Base-by-base conservation (phyloP, 1,140 invertebrate species). In the Eupeodes corollae region DNA sequence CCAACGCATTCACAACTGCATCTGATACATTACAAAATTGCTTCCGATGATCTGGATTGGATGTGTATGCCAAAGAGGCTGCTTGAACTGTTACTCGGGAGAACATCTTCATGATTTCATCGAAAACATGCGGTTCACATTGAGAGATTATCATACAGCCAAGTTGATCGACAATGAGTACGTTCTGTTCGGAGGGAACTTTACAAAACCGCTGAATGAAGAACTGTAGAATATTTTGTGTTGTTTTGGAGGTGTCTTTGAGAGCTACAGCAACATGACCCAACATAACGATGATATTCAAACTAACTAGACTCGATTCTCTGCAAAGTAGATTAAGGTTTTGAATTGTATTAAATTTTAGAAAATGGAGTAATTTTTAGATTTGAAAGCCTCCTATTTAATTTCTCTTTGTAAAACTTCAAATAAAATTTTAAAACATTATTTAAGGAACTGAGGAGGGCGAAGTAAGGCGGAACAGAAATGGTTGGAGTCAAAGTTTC, bases 21-120 rank as follows among this genome's bases (percentile, higher is more conserved):
- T 88, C 82, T 0, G 92, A 93, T 1, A 98, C 92, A 69, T 98
- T 91, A 48, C 67, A 58, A 44, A 60, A 68, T 37, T 69, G 60
- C 40, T 67, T 68, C 0, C 80, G 76, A 54, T 89, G 84, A 60
- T 83, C 82, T 42, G 73, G 67, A 56, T 73, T 78, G 31, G 77
- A 73, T 37, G 80, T 82, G 61, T 97, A 97, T 0, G 91, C 81
- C n/a, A 84, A 77, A 53, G 86, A 89, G 53, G 90, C 91, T 1
- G 91, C 91, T 59, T 95, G 89, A 2, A 97, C 80, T 1, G 93
- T 92, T 44, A 98, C 92, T 58, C 86, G 83, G 1, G 88, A 93
- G 73, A 98, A 98, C 87, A 97, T 94, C 58, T 89, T 83, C 91
- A 99, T 95, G 31, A 98, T 91, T 63, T 94, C 91, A 53, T 94